Base-by-base conservation (phyloP, 23 tunicate genomes). In the Pegea sp. region DNA sequence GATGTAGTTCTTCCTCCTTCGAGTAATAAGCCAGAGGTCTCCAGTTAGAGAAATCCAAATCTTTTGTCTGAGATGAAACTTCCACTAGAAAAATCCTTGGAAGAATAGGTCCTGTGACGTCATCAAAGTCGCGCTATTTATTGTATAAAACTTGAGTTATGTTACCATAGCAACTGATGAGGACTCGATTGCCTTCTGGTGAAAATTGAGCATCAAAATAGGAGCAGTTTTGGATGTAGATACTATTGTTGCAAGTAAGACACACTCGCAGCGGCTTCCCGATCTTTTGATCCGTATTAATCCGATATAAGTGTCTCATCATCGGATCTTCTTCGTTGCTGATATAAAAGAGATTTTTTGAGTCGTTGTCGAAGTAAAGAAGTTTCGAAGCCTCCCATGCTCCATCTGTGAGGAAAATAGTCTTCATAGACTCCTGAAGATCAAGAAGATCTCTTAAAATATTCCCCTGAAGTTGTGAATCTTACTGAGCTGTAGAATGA, bases 381-480 rank as follows among this genome's bases (percentile, higher is more conserved):
- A 84, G 61, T 42, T 84, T 84, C 49, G 68, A 64, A 23, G 68
- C 81, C 31, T 84, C 95, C 76, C 76, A 84, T 1, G 44, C 28
- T 6, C 95, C 95, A 22, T 52, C 67, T 1, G 95, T 84, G 26
- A 84, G 53, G 26, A 67, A 73, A 5, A 31, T 53, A 2, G 22
- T 21, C 2, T 5, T 44, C 2, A 68, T 34, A 20, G 77, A 69
- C 60, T 78, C 66, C 92, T 78, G 68, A 13, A 16, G 11, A 8
- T 38, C 16, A 38, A 38, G n/a, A n/a, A n/a, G n/a, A n/a, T n/a
- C n/a, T n/a, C n/a, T n/a, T n/a, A n/a, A n/a, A n/a, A n/a, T n/a
- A n/a, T n/a, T n/a, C n/a, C n/a, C n/a, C n/a, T n/a, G n/a, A n/a
- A n/a, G n/a, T n/a, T n/a, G n/a, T n/a, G n/a, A n/a, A n/a, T n/a